Evolutionary conservation across 2,113 vertebrate species (phyloP).

Genomic region (Spermophilus dauricus): DNA sequence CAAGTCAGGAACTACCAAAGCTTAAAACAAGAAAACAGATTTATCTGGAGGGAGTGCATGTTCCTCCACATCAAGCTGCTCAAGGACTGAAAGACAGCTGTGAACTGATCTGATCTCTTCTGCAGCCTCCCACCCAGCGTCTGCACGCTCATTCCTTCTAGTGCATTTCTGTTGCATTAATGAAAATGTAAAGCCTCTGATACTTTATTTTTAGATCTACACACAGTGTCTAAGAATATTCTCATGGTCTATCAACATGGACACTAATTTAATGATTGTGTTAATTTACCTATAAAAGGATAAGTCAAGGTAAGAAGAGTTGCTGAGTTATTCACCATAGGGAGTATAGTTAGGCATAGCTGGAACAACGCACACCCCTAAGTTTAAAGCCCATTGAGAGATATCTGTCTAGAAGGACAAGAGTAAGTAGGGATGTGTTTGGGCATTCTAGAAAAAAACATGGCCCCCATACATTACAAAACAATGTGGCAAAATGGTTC

Average conservation of each 20-base stretch:
- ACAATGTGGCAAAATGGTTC: not conserved
- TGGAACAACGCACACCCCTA: not conserved
- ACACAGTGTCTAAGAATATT: slow-evolving; percentile 25
- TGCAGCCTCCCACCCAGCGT: slow-evolving; percentile 65
- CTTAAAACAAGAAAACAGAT: slow-evolving; percentile 49
- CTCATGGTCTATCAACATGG: slow-evolving; percentile 45
- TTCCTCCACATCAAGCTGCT: slow-evolving; percentile 40
- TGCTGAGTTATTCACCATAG: not conserved
- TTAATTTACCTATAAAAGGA: not conserved
- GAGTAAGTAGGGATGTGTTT: not conserved
- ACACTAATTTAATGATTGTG: not conserved
- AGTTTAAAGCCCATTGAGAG: not conserved
- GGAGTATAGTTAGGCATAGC: not conserved
- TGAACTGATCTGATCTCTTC: not conserved
- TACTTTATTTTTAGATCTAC: slow-evolving; percentile 55
- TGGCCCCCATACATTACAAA: not conserved
- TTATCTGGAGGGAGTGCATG: not conserved
- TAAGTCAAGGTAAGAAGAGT: not conserved
- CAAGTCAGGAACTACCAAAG: slow-evolving; percentile 54
- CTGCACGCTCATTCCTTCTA: slow-evolving; percentile 47
- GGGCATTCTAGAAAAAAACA: not conserved
- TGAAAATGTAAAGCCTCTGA: slow-evolving; percentile 29
- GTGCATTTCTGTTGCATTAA: slow-evolving; percentile 4
- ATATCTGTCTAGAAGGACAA: not conserved
- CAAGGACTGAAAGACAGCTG: slow-evolving; percentile 57